Conservation (phyloP, 2,888 invertebrate genomes). For the Dasypolia templi region DNA sequence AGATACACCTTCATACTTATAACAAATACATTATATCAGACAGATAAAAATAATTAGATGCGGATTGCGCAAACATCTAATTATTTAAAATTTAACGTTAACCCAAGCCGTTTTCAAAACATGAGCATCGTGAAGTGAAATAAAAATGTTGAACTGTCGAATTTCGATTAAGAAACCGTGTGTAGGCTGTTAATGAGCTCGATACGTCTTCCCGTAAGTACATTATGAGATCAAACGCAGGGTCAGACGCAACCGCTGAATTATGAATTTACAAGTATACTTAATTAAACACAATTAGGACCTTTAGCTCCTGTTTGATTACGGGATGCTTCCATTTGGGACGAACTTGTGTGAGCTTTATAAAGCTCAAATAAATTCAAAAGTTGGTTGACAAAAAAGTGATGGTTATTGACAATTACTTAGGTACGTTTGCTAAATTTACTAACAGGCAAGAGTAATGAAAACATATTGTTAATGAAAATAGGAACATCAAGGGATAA, state of each 20-base stretch:
- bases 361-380: background rate
- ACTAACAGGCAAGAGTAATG: background rate
- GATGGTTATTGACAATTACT: background rate
- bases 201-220: conserved; percentile 81
- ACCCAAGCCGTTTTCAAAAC: conserved; percentile 67
- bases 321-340: conserved; percentile 63
- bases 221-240: conserved; percentile 86
- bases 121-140: conserved; percentile 73
- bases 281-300: conserved; percentile 85
- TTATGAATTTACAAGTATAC: conserved; percentile 87
- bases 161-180: conserved; percentile 85
- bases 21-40: conserved; percentile 52
- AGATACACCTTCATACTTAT: conserved; percentile 40
- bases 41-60: conserved; percentile 59
- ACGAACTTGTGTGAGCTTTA: background rate
- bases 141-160: conserved; percentile 80
- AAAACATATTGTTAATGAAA: conserved; percentile 18
- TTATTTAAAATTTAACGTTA: conserved; percentile 68
- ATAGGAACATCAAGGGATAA: conserved; percentile 4
- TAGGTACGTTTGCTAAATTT: background rate
- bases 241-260: conserved; percentile 83
- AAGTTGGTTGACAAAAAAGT: background rate
- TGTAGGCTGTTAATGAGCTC: conserved; percentile 84
- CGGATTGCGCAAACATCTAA: conserved; percentile 61
- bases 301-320: conserved; percentile 70